Evolutionary conservation across 2,888 invertebrate genomes (phyloP), one percentile per base, ranked within the genome.

Genomic region (Zonitis immaculata): DNA sequence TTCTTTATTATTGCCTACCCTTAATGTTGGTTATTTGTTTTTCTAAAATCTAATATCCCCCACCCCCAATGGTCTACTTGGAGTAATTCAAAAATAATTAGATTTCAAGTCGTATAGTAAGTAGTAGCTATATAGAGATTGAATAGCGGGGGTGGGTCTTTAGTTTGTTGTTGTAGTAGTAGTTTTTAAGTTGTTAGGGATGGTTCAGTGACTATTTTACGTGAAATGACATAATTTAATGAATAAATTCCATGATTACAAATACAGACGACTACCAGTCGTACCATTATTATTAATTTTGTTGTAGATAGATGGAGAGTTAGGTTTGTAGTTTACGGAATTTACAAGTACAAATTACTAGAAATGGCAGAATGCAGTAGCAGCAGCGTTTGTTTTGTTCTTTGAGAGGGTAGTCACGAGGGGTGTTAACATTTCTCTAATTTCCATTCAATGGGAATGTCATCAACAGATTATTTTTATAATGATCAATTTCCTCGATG

Each of bases 21-120:
- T 30, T 30, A 12, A 30, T 30, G n/a, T 30, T n/a, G n/a, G 28
- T 32, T 32, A 3, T 12, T 12, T 32, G 12, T 12, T 32, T 56
- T 53, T 51, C 32, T 22, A n/a, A n/a, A n/a, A n/a, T 26, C 43
- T 44, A 58, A 63, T 52, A 59, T 56, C 43, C 55, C 63, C 61
- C 61, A 49, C 54, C 59, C 58, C n/a, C n/a, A n/a, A n/a, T n/a
- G n/a, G 61, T 49, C 54, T 63, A 63, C 62, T 63, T 58, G 59
- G 50, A 54, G 52, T 63, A 63, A 63, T 63, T 54, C 59, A 61
- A 58, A 63, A 63, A 63, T 63, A 63, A 63, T 63, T 63, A 60
- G 63, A 63, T 61, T 61, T 63, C 42, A 14, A 51, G 44, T 32
- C 14, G 6, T 32, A n/a, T n/a, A n/a, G n/a, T n/a, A n/a, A n/a